These are phyloP conservation scores for Drosophila picticornis DNA, from an alignment of 2,888 invertebrate species.

Conservation along the genomic window DNA sequence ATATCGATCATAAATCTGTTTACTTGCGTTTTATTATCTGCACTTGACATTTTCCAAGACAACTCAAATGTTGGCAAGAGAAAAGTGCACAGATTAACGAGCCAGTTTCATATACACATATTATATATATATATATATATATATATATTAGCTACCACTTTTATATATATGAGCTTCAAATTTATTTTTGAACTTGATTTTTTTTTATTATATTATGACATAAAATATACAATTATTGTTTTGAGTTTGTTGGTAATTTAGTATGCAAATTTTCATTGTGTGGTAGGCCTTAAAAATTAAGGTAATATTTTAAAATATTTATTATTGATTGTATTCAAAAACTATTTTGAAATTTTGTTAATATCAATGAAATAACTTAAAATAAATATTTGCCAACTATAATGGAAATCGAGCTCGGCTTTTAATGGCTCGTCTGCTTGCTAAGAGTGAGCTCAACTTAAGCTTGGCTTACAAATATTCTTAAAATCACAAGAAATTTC, in stretches of 20 bases:
- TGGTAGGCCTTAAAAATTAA: neutral
- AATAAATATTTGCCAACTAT: neutral
- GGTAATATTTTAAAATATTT: neutral
- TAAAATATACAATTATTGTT: neutral
- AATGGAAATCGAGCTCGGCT: neutral
- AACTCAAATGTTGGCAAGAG: conserved; percentile 6
- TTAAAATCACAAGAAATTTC: neutral
- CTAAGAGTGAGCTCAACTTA: neutral
- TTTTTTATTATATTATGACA: neutral
- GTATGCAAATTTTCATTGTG: neutral
- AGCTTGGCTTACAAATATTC: neutral
- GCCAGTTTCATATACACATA: neutral
- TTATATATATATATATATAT: neutral
- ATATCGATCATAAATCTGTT: conserved; percentile 59
- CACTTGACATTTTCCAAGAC: conserved; percentile 17
- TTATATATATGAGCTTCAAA: neutral
- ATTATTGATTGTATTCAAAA: neutral
- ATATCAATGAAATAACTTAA: neutral
- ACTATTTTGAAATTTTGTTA: neutral
- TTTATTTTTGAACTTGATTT: neutral
- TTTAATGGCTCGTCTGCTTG: neutral
- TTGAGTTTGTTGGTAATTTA: neutral
- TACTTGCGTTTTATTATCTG: conserved; percentile 39
- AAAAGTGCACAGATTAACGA: conserved; percentile 4
- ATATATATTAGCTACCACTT: neutral